Conservation (phyloP, 2,113 vertebrate species). For the Trogon surrucura region DNA sequence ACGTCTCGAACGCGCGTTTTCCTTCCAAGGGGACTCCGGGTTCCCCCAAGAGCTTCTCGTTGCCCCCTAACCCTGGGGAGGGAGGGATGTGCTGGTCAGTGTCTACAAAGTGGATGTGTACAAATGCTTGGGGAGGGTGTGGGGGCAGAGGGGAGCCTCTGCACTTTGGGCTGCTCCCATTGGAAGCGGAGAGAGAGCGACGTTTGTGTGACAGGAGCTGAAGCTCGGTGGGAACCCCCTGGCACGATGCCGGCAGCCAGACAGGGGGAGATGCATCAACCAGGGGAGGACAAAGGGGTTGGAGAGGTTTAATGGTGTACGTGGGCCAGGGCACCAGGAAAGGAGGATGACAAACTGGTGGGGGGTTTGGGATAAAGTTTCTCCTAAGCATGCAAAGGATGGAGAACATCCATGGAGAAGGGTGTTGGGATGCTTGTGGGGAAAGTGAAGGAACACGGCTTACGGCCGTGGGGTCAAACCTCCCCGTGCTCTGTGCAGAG, state of each 20-base stretch:
- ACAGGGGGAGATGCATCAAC: background rate
- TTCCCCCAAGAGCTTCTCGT: background rate
- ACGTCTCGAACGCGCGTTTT: background rate
- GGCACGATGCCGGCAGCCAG: no score
- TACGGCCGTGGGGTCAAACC: no score
- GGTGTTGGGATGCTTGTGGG: fast-evolving
- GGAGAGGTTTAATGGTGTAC: background rate
- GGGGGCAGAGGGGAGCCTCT: background rate
- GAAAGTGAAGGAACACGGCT: background rate
- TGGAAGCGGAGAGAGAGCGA: background rate
- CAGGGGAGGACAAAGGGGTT: background rate
- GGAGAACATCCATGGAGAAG: background rate
- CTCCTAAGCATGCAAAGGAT: background rate
- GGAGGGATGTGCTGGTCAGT: background rate
- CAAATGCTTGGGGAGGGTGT: background rate
- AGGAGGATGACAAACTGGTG: fast-evolving
- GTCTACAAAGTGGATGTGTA: background rate
- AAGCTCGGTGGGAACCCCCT: background rate
- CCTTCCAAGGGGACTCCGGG: background rate
- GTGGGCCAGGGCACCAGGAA: background rate
- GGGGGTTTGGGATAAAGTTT: background rate
- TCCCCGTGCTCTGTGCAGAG: background rate
- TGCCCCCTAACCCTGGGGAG: background rate
- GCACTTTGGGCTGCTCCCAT: background rate
- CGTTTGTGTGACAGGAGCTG: fast-evolving